These are phyloP conservation scores for Chrysotoxum bicinctum DNA, from an alignment of 2,888 invertebrate genomes.

Conservation along the genomic window DNA sequence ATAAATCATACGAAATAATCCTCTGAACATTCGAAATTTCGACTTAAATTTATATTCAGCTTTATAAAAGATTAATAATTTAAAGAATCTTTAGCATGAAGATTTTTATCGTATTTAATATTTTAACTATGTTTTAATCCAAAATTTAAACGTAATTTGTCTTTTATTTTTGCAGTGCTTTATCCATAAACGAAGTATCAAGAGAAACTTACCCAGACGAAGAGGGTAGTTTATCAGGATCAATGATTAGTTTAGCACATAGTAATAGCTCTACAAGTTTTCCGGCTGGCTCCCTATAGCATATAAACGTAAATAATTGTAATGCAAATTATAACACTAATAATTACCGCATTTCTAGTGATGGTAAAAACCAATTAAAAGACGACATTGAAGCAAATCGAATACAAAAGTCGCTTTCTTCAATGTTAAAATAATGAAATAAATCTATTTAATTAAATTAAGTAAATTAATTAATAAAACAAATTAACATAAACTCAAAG, in stretches of 20 bases:
- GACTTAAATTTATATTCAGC: too few species aligned
- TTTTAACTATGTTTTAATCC: background rate
- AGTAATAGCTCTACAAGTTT: slow-evolving; percentile 97
- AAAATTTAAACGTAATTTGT: background rate
- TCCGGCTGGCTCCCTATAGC: slow-evolving; percentile 90
- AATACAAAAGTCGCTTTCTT: slow-evolving; percentile 74
- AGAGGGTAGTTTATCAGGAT: slow-evolving; percentile 95
- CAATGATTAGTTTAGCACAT: slow-evolving; percentile 96
- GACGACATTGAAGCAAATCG: slow-evolving; percentile 75
- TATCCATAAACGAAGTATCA: slow-evolving; percentile 95
- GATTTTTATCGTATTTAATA: too few species aligned
- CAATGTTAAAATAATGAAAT: slow-evolving; percentile 75
- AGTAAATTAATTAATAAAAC: slow-evolving; percentile 74
- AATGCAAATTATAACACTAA: slow-evolving; percentile 79
- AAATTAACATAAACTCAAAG: slow-evolving; percentile 63
- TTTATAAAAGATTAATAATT: too few species aligned
- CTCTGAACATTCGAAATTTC: too few species aligned
- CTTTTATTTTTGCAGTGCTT: slow-evolving; percentile 84
- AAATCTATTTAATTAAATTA: slow-evolving; percentile 70
- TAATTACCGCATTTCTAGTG: slow-evolving; percentile 76
- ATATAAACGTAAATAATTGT: slow-evolving; percentile 78
- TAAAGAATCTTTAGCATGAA: too few species aligned
- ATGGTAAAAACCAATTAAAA: slow-evolving; percentile 75
- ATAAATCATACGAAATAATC: too few species aligned
- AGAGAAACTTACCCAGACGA: slow-evolving; percentile 94